phyloP scores from a whole-genome alignment of 37 sponge, comb jelly and placozoan genomes.

The Oscarella lobularis region DNA sequence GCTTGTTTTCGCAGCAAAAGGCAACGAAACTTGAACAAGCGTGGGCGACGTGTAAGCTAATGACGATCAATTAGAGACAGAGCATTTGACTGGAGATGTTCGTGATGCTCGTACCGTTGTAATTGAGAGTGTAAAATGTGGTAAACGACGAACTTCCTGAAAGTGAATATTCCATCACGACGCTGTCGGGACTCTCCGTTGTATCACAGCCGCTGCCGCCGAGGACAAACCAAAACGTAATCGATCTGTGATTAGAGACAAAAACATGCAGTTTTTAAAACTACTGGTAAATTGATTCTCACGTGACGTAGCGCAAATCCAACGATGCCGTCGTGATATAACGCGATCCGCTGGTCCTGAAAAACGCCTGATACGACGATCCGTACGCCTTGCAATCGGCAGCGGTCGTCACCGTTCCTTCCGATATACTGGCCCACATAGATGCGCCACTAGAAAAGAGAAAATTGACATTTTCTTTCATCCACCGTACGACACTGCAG shows the following conservation, averaged over 20 bases:
- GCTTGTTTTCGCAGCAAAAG: background rate
- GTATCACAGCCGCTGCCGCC: background rate
- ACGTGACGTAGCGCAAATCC: background rate
- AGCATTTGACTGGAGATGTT: too few relatives aligned
- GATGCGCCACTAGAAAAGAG: too few relatives aligned
- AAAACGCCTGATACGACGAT: background rate
- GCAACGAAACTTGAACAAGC: background rate
- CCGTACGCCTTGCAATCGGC: too few relatives aligned
- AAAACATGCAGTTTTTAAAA: too few relatives aligned
- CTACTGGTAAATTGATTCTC: too few relatives aligned
- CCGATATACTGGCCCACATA: too few relatives aligned
- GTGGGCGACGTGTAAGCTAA: background rate
- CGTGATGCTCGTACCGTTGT: background rate
- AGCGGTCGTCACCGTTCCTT: too few relatives aligned
- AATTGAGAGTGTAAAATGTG: background rate
- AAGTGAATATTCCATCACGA: background rate
- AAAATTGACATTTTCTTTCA: too few relatives aligned
- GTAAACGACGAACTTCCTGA: background rate
- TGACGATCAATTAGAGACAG: background rate
- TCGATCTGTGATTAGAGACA: background rate
- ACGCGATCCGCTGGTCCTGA: background rate
- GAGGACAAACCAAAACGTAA: background rate
- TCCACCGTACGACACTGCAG: too few relatives aligned
- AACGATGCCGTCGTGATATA: background rate
- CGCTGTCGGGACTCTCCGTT: background rate